Conservation (phyloP, 2,113 vertebrate genomes). For the Leptobrachium leishanense region DNA sequence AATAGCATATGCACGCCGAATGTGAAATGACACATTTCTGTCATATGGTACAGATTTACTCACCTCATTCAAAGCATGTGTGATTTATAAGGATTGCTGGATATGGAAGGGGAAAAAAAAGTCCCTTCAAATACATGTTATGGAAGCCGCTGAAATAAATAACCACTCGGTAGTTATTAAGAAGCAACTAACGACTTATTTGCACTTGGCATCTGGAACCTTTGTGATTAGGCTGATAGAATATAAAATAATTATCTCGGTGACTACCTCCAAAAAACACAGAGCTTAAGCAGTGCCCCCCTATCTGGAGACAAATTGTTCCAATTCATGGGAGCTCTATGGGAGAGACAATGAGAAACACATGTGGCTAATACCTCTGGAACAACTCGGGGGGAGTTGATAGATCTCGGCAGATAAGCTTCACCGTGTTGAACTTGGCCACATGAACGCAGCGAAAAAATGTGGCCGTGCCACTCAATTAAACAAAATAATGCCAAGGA, state of each 20-base stretch:
- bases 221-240: neutral
- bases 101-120: neutral
- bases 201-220: neutral
- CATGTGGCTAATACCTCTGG: constrained; percentile 26
- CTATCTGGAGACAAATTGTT: constrained; percentile 40
- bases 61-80: constrained; percentile 35
- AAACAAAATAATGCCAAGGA: constrained; percentile 16
- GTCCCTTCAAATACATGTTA: neutral
- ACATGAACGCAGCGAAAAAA: constrained; percentile 15
- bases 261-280: neutral
- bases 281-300: neutral
- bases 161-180: neutral
- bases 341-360: constrained; percentile 49
- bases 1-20: neutral
- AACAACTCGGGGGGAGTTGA: constrained; percentile 24
- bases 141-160: neutral
- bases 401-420: constrained; percentile 47
- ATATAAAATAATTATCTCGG: neutral
- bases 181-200: neutral
- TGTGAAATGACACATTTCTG: constrained; percentile 14
- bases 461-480: constrained; percentile 12
- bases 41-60: constrained; percentile 35
- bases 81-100: neutral
- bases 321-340: constrained; percentile 19
- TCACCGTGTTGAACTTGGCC: constrained; percentile 32